phyloP scores from a whole-genome alignment of 2,797 vertebrate genomes.

The Semotilus atromaculatus region DNA sequence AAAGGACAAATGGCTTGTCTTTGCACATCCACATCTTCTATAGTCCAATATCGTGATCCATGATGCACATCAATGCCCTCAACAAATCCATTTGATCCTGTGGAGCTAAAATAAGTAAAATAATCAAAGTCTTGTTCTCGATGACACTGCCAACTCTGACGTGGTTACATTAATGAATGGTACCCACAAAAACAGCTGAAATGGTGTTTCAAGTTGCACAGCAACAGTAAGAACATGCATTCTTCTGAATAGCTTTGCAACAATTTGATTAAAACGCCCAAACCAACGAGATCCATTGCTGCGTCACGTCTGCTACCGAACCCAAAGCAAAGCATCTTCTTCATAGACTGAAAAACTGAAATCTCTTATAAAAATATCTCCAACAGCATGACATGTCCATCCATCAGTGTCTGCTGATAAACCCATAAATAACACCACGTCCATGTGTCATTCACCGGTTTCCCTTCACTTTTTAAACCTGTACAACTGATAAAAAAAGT shows the following conservation, averaged over 20 bases:
- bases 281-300: conserved; percentile 29
- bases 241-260: conserved; percentile 70
- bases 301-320: conserved; percentile 47
- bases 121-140: neutral
- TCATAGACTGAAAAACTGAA: conserved; percentile 47
- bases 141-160: conserved; percentile 20
- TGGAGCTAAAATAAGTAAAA: neutral
- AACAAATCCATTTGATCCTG: neutral
- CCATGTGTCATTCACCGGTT: conserved; percentile 58
- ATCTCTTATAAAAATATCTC: conserved; percentile 46
- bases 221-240: conserved; percentile 73
- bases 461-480: conserved; percentile 68
- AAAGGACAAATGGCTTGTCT: conserved; percentile 21
- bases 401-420: conserved; percentile 47
- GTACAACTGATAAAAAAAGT: conserved; percentile 50
- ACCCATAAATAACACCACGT: conserved; percentile 52
- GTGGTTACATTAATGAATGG: conserved; percentile 44
- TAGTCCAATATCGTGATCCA: conserved; percentile 1
- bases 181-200: conserved; percentile 50
- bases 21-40: conserved; percentile 3
- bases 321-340: conserved; percentile 54
- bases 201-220: conserved; percentile 71
- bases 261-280: conserved; percentile 41
- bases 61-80: conserved; percentile 11
- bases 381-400: conserved; percentile 51